Percentiles rank a stretch among this genome's conserved stretches.
Conservation (phyloP, 2,113 vertebrate genomes). For the Tetraodon nigroviridis region DNA sequence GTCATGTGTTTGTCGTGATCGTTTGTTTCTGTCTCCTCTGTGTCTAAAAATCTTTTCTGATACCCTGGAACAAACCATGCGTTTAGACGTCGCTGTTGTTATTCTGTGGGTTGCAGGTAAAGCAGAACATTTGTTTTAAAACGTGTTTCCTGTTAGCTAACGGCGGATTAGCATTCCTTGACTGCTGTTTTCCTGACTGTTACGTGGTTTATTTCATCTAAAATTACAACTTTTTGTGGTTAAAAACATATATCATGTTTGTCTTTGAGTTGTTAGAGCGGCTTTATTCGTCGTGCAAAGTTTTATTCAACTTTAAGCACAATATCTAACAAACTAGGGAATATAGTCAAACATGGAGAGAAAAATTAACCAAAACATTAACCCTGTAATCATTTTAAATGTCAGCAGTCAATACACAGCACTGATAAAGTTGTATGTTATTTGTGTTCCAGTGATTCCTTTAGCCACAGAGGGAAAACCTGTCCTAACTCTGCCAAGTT, state of each 20-base stretch:
- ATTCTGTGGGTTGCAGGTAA: constrained; percentile 58
- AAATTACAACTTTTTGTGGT: too few relatives aligned
- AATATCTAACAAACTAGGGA: too few relatives aligned
- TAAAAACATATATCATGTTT: too few relatives aligned
- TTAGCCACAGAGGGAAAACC: constrained; percentile 60
- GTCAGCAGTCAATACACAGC: too few relatives aligned
- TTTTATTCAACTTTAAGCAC: too few relatives aligned
- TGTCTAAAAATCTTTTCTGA: accelerated
- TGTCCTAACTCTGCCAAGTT: constrained; percentile 60
- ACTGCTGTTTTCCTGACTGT: neutral
- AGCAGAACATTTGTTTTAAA: neutral
- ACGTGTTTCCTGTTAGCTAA: constrained; percentile 9
- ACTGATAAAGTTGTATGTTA: too few relatives aligned
- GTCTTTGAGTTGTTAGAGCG: too few relatives aligned
- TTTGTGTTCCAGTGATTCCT: too few relatives aligned
- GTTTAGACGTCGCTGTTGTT: constrained; percentile 16
- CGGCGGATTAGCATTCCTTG: neutral
- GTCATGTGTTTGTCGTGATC: constrained; percentile 2
- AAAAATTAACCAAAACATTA: too few relatives aligned
- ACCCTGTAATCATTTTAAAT: too few relatives aligned
- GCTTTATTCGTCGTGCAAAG: too few relatives aligned
- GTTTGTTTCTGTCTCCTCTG: neutral
- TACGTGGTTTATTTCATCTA: neutral
- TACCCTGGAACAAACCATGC: constrained; percentile 29
- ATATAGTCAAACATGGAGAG: too few relatives aligned